A percentile compares a stretch with the other conserved stretches of the same genome.
Evolutionary conservation across 2,113 vertebrate genomes (phyloP).

Genomic region (Solea solea): DNA sequence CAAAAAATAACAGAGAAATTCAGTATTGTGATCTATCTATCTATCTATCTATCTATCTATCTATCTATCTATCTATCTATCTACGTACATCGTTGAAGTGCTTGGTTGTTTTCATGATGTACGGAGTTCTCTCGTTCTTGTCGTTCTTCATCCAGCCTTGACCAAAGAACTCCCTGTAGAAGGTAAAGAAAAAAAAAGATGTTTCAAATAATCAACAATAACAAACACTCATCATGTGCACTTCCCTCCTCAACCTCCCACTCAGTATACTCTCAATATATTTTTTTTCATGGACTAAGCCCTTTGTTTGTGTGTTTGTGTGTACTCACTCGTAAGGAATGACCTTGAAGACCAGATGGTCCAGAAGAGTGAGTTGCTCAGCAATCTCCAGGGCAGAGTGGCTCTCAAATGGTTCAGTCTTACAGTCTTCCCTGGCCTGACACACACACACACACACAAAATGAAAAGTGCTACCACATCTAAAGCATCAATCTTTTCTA

Average conservation of each 20-base stretch:
- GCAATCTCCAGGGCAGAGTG: conserved; percentile 96
- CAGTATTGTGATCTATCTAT: neutral
- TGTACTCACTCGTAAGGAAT: conserved; percentile 95
- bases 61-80: neutral
- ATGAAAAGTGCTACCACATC: conserved; percentile 1
- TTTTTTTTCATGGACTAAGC: neutral
- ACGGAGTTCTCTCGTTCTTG: conserved; percentile 94
- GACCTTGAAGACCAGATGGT: conserved; percentile 95
- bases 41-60: conserved; percentile 6
- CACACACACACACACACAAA: conserved; percentile 8
- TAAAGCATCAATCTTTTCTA: neutral
- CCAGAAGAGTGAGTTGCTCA: conserved; percentile 94
- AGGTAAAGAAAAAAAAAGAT: neutral
- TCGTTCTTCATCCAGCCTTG: conserved; percentile 99
- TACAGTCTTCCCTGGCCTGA: conserved; percentile 84
- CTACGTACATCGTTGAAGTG: conserved; percentile 94
- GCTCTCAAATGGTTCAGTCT: conserved; percentile 91
- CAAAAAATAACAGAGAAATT: neutral
- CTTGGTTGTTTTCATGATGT: conserved; percentile 97
- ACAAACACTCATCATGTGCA: neutral
- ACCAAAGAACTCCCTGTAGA: conserved; percentile 94
- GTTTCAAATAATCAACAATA: conserved; percentile 5
- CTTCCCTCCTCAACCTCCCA: neutral
- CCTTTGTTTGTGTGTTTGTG: neutral
- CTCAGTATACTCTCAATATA: neutral